Conservation (phyloP, 1,140 invertebrate species). For the Penaeus chinensis region DNA sequence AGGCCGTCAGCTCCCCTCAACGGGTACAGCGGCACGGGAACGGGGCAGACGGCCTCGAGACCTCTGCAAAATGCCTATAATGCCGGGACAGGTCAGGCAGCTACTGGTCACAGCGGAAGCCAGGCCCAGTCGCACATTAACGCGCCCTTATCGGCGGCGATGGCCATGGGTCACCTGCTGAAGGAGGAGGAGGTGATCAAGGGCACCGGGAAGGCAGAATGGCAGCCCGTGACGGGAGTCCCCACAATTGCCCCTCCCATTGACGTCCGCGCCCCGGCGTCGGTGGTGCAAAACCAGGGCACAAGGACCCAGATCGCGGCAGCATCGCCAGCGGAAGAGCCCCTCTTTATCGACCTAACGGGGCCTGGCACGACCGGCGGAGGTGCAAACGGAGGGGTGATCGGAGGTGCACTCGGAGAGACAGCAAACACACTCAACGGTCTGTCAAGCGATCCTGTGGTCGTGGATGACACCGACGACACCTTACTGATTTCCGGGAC, state of each 20-base stretch:
- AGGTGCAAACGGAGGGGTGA: background rate
- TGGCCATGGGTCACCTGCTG: constrained; percentile 50
- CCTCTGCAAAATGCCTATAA: constrained; percentile 18
- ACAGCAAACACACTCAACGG: background rate
- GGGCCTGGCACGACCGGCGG: background rate
- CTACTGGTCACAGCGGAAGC: constrained; percentile 16
- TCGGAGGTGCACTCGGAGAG: background rate
- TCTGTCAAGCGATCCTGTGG: background rate
- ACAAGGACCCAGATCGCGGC: background rate
- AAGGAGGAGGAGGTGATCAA: constrained; percentile 49
- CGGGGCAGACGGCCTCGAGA: background rate
- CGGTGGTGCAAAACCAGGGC: background rate
- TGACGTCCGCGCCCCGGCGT: background rate
- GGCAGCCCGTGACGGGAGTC: constrained; percentile 25
- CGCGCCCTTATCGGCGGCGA: constrained; percentile 47
- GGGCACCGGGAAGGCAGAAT: background rate
- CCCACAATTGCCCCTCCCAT: background rate
- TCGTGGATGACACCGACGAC: constrained; percentile 19
- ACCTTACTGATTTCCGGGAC: constrained; percentile 37
- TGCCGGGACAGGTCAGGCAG: constrained; percentile 22
- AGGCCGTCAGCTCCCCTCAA: background rate
- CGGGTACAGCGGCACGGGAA: background rate
- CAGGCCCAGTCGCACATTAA: constrained; percentile 29
- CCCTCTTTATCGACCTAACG: constrained; percentile 39
- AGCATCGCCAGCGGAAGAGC: background rate